Conservation (phyloP, 2,113 vertebrate species). For the Petrocephalus zakoni region DNA sequence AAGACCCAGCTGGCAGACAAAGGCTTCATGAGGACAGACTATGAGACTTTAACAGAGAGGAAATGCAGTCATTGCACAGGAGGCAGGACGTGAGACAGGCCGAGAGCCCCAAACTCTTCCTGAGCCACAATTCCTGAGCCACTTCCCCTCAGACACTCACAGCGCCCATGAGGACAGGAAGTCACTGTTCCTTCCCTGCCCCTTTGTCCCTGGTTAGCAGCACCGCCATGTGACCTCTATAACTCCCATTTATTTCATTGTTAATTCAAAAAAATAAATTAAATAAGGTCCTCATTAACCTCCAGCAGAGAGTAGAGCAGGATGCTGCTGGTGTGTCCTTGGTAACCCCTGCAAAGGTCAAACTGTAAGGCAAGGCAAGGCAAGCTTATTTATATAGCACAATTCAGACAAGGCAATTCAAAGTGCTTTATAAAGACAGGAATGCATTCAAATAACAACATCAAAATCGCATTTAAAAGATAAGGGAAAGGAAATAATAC, state of each 20-base stretch:
- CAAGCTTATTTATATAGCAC: too few relatives aligned
- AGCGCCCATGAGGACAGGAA: background rate
- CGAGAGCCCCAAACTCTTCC: background rate
- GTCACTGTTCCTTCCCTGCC: background rate
- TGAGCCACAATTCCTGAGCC: background rate
- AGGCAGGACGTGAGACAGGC: background rate
- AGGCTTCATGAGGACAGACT: background rate
- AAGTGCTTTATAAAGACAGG: too few relatives aligned
- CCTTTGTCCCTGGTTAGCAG: background rate
- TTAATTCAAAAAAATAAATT: background rate
- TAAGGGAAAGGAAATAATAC: too few relatives aligned
- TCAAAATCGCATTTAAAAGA: too few relatives aligned
- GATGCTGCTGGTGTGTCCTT: background rate
- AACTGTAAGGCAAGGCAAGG: too few relatives aligned
- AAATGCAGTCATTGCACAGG: background rate
- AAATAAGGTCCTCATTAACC: background rate
- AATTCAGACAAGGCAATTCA: too few relatives aligned
- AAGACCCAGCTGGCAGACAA: background rate
- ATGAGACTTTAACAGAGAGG: background rate
- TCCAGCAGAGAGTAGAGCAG: background rate
- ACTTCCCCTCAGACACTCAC: constrained; percentile 9
- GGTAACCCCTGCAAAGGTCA: background rate
- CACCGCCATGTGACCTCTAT: background rate
- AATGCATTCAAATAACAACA: too few relatives aligned
- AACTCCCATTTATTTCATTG: background rate